Base-by-base conservation (phyloP, 1,140 invertebrate species). In the Tetranychus cinnabarinus region DNA sequence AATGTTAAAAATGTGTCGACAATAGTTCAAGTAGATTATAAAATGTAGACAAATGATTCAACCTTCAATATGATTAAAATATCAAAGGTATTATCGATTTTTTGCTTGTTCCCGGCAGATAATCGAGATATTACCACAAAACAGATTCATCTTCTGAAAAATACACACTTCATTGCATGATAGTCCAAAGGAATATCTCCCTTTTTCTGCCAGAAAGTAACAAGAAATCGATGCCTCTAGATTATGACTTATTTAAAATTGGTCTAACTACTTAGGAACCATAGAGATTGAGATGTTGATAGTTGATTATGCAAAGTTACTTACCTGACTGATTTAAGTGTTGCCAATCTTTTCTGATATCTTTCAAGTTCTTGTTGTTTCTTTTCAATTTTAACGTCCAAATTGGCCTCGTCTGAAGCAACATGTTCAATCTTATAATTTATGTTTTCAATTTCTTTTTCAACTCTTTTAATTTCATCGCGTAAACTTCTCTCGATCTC, bases 321-420 rank as follows among this genome's bases (percentile, higher is more conserved):
- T 52, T 23, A 84, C 83, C 82, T 80, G 47, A 97, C 91, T 81
- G 90, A 91, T 71, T 89, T 86, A 66, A 98, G 76, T 0, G 92
- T 88, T 37, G 71, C 69, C 47, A 97, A 73, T 59, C 95, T 75
- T 72, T 97, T 97, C 69, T 90, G 83, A 69, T 89, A 90, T 63
- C 93, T 76, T 64, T 95, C 88, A 56, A 96, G 76, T 71, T 97
- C 95, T 4, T 80, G 79, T 66, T 81, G 80, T 65, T 88, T 82
- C 55, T 92, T 83, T 69, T 96, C 89, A 63, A 97, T 86, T 76
- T 96, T 93, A 1, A 80, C 77, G 66, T 92, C 88, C 0, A 97
- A 73, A 66, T 82, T 88, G 61, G 82, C 78, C 76, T 93, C 83
- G 68, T 84, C 86, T 39, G 82, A 81, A 55, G 84, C 81, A 13